Evolutionary conservation across 2,888 invertebrate genomes (phyloP), one percentile per base, ranked within the genome.

Genomic region (Calameuta idolon): DNA sequence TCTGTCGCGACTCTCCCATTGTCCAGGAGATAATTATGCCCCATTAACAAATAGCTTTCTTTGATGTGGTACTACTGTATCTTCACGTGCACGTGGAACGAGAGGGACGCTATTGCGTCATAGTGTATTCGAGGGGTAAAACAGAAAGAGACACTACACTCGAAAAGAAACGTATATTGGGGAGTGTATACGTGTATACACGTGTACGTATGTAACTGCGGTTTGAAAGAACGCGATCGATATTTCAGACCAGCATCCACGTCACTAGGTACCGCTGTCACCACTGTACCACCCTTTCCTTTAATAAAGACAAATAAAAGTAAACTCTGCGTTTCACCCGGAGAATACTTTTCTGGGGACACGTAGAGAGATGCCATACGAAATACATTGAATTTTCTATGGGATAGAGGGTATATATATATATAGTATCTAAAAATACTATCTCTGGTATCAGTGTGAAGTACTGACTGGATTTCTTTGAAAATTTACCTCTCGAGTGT

Each of bases 21-120:
- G 87, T 88, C 81, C 81, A 79, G 79, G 79, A 80, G 86, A 88
- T 90, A 90, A 90, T 90, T 89, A 90, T 86, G 86, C 85, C 87
- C 88, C 89, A 88, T 90, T 89, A 89, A 89, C 89, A 87, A 87
- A 87, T 87, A 86, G 85, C 87, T 82, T 85, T 83, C 89, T 90
- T 89, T 90, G 88, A 89, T 85, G 87, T 86, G 80, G 79, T 76
- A 82, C 71, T 15, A 12, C 31, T 34, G 71, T 34, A 31, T 33
- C 80, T 83, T 84, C 86, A 86, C 86, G 86, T 86, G 85, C 81
- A 71, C 30, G 33, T 23, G 30, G 69, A 30, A 30, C 33, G 55
- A 37, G 69, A 69, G 15, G 23, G 69, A 31, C 31, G 33, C 71
- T 4, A 4, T 12, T 9, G 33, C 33, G 11, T 30, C 71, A 15